A percentile compares a stretch with the other conserved stretches of the same genome.
phyloP scores from a whole-genome alignment of 1,140 invertebrate genomes.

The Eumaeus atala region DNA sequence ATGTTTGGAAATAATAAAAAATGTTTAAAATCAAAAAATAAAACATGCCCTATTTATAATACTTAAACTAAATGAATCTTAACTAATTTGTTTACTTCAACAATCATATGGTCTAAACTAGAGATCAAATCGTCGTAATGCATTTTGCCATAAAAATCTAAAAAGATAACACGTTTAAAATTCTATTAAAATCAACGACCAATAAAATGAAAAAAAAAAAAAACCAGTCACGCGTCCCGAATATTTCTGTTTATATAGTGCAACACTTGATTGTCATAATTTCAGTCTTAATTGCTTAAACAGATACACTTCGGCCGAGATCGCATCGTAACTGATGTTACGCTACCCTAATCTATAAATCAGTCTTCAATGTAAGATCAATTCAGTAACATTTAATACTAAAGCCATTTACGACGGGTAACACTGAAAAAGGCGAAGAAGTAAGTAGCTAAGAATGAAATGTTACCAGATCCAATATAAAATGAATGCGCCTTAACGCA shows the following conservation, averaged over 20 bases:
- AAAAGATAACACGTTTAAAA: constrained; percentile 34
- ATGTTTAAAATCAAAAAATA: constrained; percentile 59
- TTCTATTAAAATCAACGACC: constrained; percentile 25
- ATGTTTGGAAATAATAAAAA: constrained; percentile 32
- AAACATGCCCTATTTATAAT: constrained; percentile 51
- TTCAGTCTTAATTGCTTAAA: neutral
- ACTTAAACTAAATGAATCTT: constrained; percentile 35
- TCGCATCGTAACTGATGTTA: constrained; percentile 17
- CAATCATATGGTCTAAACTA: constrained; percentile 47
- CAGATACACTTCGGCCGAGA: constrained; percentile 13
- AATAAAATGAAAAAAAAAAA: constrained; percentile 11
- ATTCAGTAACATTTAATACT: constrained; percentile 14
- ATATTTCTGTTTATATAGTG: constrained; percentile 7
- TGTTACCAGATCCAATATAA: neutral
- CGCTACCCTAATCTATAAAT: constrained; percentile 19
- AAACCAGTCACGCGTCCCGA: constrained; percentile 16
- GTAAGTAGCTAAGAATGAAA: neutral
- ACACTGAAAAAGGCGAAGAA: neutral
- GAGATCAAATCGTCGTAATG: constrained; percentile 59
- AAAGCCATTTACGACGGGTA: constrained; percentile 13
- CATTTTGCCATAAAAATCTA: constrained; percentile 55
- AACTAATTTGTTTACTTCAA: constrained; percentile 57
- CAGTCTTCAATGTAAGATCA: constrained; percentile 21
- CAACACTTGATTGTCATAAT: constrained; percentile 17
- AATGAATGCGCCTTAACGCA: neutral